Percentiles rank a stretch among this genome's conserved stretches.
Evolutionary conservation across 1,140 invertebrate species (phyloP).

Genomic region (Lethrus apterus): DNA sequence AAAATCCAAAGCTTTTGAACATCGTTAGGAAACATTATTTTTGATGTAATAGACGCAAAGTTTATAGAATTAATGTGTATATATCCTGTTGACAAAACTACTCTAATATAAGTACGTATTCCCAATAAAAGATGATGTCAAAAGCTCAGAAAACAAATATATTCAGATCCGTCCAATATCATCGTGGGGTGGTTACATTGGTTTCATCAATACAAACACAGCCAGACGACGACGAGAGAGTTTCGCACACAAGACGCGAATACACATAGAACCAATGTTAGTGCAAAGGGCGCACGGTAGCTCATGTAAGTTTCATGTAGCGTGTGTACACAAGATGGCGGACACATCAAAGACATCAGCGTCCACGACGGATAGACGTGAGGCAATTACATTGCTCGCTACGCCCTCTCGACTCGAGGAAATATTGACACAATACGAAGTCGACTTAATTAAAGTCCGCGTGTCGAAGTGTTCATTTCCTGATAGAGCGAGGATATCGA

Average conservation of each 20-base stretch:
- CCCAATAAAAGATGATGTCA: no score
- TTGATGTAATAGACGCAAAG: no score
- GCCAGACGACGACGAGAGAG: constrained; percentile 19
- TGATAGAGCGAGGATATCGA: constrained; percentile 24
- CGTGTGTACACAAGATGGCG: constrained; percentile 28
- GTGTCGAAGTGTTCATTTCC: constrained; percentile 32
- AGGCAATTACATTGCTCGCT: constrained; percentile 29
- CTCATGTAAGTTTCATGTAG: constrained; percentile 28
- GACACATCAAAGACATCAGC: constrained; percentile 29
- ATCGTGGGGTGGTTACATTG: constrained; percentile 19
- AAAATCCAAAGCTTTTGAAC: no score
- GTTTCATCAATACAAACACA: constrained; percentile 21
- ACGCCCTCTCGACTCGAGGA: constrained; percentile 25
- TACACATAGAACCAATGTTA: constrained; percentile 24
- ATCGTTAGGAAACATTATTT: no score
- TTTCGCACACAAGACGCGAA: constrained; percentile 19
- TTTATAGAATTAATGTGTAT: no score
- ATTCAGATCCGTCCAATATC: constrained; percentile 22
- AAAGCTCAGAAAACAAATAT: constrained; percentile 15
- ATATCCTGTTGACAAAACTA: no score
- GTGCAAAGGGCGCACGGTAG: constrained; percentile 25
- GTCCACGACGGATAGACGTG: constrained; percentile 23
- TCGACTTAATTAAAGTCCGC: constrained; percentile 36
- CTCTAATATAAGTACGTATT: no score
- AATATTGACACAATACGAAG: constrained; percentile 34